phyloP scores from a whole-genome alignment of 2,797 vertebrate genomes.

The Micromesistius poutassou region DNA sequence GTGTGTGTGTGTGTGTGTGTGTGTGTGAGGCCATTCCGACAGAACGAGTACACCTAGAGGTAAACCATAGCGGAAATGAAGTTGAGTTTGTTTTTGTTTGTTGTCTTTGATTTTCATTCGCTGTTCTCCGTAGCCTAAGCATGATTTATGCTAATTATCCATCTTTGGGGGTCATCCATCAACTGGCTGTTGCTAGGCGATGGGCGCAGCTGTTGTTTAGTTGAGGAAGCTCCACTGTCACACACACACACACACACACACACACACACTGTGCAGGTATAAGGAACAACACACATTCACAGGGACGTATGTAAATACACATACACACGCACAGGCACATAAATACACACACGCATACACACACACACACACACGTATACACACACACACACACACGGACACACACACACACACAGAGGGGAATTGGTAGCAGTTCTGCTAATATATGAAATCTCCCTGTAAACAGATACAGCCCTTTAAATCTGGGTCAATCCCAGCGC shows the following conservation, averaged over 20 bases:
- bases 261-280: constrained; percentile 55
- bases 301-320: constrained; percentile 27
- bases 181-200: constrained; percentile 99
- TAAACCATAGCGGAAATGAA: neutral
- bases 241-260: constrained; percentile 23
- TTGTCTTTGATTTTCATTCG: constrained; percentile 66
- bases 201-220: constrained; percentile 98
- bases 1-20: no score
- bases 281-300: constrained; percentile 37
- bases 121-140: constrained; percentile 85
- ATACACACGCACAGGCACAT: neutral
- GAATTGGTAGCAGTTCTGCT: neutral
- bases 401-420: constrained; percentile 41
- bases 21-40: no score
- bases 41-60: neutral
- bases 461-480: neutral
- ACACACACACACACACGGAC: neutral
- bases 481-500: neutral
- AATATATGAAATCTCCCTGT: neutral
- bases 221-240: constrained; percentile 86
- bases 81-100: constrained; percentile 63
- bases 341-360: constrained; percentile 45
- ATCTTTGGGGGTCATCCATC: constrained; percentile 99
- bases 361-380: constrained; percentile 27
- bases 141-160: constrained; percentile 99